Evolutionary conservation across 2,888 invertebrate species (phyloP), one percentile per base, ranked within the genome.

Genomic region (Zygaena filipendulae): DNA sequence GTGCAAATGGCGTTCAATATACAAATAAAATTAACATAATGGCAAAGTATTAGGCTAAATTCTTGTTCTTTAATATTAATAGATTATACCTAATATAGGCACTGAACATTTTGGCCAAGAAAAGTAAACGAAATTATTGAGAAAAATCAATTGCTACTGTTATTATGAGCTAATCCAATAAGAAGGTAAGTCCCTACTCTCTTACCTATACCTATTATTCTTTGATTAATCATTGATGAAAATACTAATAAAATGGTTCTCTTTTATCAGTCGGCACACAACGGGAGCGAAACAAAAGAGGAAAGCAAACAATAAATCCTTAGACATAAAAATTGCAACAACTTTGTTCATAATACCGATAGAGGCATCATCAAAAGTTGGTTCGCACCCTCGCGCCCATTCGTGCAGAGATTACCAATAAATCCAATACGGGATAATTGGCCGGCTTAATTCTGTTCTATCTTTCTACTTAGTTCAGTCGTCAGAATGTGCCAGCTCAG

Each of bases 401-500:
- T 75, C 79, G 79, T 79, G 79, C 77, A 74, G 68, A 77, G 79
- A 79, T 79, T 79, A 79, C 79, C 79, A 79, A 79, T 79, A 79
- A 79, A 79, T 79, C 79, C 77, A 79, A 79, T 79, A 77, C 77
- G 79, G 77, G 79, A 79, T 79, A 79, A 79, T 79, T 79, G 79
- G 75, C 71, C 71, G 72, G 77, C 79, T 79, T 79, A 79, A 79
- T 77, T 79, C 75, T 75, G 70, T 77, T 71, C 79, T 77, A 79
- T 79, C 79, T 79, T 75, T 77, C 77, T 79, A 77, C 79, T 79
- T 77, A 75, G 74, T 77, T 74, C 75, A 77, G 77, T 77, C 75
- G 75, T 77, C 75, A 79, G 77, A 77, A 77, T 77, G 72, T 72
- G 79, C 79, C 71, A 63, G 77, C 70, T 77, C 63, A 68, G 75